These are phyloP conservation scores for Kryptolebias ocellatus DNA, from an alignment of 2,797 vertebrate species.

Conservation along the genomic window DNA sequence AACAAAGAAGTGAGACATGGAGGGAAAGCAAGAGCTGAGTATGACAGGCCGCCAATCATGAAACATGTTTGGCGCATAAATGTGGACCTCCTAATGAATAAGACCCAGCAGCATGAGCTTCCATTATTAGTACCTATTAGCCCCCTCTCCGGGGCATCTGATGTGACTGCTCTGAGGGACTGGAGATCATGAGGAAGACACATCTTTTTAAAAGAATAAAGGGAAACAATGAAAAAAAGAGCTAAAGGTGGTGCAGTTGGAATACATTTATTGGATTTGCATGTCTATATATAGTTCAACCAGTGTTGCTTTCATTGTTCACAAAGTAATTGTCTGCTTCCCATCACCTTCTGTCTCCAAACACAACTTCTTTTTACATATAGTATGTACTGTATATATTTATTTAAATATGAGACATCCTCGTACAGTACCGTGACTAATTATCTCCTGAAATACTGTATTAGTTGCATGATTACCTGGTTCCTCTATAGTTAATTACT, in stretches of 20 bases:
- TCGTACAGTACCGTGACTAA: slow-evolving; percentile 74
- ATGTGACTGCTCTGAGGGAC: slow-evolving; percentile 33
- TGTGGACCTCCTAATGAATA: slow-evolving; percentile 66
- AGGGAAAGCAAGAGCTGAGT: slow-evolving; percentile 26
- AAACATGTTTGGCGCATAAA: slow-evolving; percentile 49
- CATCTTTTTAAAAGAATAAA: slow-evolving; percentile 15
- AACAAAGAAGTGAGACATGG: slow-evolving; percentile 44
- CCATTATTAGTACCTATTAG: slow-evolving; percentile 74
- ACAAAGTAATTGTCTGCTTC: slow-evolving; percentile 15
- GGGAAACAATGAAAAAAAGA: slow-evolving; percentile 25
- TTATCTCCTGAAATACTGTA: slow-evolving; percentile 79
- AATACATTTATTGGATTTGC: slow-evolving; percentile 19
- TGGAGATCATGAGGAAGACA: slow-evolving; percentile 31
- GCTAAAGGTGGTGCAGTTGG: background rate
- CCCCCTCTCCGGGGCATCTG: slow-evolving; percentile 61
- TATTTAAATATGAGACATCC: slow-evolving; percentile 36
- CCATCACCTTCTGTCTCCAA: slow-evolving; percentile 5
- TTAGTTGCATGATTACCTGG: slow-evolving; percentile 81
- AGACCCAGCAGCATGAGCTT: slow-evolving; percentile 58
- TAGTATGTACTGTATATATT: slow-evolving; percentile 1
- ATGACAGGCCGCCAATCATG: slow-evolving; percentile 50
- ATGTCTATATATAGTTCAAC: slow-evolving; percentile 14
- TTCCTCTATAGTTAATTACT: slow-evolving; percentile 82
- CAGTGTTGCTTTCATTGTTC: background rate
- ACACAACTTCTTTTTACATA: background rate